Evolutionary conservation across 1,140 invertebrate species (phyloP), one percentile per base, ranked within the genome.

Genomic region (Lasioglossum albipes): DNA sequence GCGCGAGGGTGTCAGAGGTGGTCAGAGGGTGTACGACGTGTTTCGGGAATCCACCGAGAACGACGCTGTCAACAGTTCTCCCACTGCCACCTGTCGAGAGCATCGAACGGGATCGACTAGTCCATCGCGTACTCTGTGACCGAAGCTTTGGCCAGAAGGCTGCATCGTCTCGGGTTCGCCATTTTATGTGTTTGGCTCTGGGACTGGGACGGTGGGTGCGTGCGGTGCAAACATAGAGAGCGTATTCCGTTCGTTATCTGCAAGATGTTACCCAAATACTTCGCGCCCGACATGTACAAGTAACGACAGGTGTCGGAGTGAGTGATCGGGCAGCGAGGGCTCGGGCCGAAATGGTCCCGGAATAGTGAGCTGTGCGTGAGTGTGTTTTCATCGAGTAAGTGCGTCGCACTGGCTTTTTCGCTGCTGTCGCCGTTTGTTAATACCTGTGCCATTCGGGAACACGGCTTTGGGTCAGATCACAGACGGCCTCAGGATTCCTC

Each of bases 141-240:
- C 73, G 52, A 78, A 73, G 67, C 83, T 89, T 36, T 86, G 75
- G 86, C 86, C 79, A 85, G 86, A 84, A 88, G 88, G 86, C 82
- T 85, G 81, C 81, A 83, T 82, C 87, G 83, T 80, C 85, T 84
- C 84, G 78, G 75, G 66, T 87, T 87, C 90, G 90, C 90, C 90
- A 91, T 91, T 91, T 91, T 91, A 91, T 89, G 90, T 91, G 90
- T 91, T 91, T 91, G 90, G 87, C 87, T 87, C 87, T 86, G 89
- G 88, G 89, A 89, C 85, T 87, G 83, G 84, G 76, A 87, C 82
- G 81, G 86, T 88, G 84, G 84, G 84, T 84, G 80, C 86, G 82
- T 79, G 82, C 75, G 84, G 76, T 85, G 54, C 45, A 73, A 69
- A 68, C 66, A n/a, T 74, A 64, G 49, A 69, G 49, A 81, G 69